Conservation (phyloP, 2,113 vertebrate species). For the Beaufortia kweichowensis region DNA sequence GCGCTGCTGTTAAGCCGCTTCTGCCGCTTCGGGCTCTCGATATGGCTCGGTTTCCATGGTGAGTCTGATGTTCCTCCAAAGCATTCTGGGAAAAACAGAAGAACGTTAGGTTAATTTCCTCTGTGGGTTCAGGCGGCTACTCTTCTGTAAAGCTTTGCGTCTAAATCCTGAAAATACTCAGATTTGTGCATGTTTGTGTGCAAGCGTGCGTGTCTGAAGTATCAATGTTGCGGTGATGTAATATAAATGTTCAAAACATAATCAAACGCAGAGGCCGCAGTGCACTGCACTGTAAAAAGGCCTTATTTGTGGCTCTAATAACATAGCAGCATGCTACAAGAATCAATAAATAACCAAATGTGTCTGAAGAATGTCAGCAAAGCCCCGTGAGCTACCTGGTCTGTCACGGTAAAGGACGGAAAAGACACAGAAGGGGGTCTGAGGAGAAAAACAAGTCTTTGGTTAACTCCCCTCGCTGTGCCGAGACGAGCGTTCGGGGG, state of each 20-base stretch:
- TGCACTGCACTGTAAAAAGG: constrained; percentile 49
- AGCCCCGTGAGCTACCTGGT: constrained; percentile 49
- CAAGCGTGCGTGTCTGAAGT: too few species aligned
- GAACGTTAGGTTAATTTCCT: constrained; percentile 44
- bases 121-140: constrained; percentile 14
- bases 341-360: constrained; percentile 67
- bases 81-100: constrained; percentile 58
- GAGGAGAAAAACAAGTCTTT: constrained; percentile 57
- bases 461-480: constrained; percentile 45
- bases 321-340: constrained; percentile 54
- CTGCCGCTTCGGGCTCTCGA: constrained; percentile 53
- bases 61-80: constrained; percentile 43
- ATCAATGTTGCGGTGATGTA: constrained; percentile 48
- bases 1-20: constrained; percentile 57
- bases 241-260: constrained; percentile 42
- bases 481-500: constrained; percentile 28
- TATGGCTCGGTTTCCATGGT: constrained; percentile 60
- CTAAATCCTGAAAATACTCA: constrained; percentile 11
- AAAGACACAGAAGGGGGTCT: constrained; percentile 45
- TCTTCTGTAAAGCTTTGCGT: not conserved
- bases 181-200: constrained; percentile 10
- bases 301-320: constrained; percentile 66
- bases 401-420: constrained; percentile 5
- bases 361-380: constrained; percentile 67
- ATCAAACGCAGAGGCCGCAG: constrained; percentile 12